Percentiles rank a stretch among this genome's conserved stretches.
Conservation (phyloP, 2,888 invertebrate genomes). For the Branchellion lobata region DNA sequence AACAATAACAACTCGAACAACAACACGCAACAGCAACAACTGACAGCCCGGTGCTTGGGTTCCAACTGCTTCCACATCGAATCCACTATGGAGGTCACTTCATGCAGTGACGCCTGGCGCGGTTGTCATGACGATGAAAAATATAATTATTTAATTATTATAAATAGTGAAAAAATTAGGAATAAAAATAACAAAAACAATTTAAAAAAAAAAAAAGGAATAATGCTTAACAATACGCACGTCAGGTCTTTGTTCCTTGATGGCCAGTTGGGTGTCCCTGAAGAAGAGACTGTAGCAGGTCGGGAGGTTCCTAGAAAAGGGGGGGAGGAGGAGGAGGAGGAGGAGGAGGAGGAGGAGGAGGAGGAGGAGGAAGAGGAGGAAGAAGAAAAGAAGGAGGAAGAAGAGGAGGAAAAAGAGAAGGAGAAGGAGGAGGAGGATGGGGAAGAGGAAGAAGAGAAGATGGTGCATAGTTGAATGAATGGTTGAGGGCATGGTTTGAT, state of each 20-base stretch:
- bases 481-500: too few species aligned
- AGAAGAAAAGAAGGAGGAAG: neutral
- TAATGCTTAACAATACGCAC: too few species aligned
- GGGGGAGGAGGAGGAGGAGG: slow-evolving; percentile 2
- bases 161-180: too few species aligned
- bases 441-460: neutral
- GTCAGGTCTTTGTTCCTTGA: slow-evolving; percentile 93
- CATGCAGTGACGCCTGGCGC: neutral
- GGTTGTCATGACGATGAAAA: too few species aligned
- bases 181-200: too few species aligned
- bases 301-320: neutral
- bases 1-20: neutral
- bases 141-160: too few species aligned
- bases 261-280: slow-evolving; percentile 96
- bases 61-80: slow-evolving; percentile 17
- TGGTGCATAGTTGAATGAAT: neutral
- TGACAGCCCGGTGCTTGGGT: slow-evolving; percentile 1
- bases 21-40: neutral
- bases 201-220: too few species aligned
- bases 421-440: neutral
- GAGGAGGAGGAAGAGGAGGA: slow-evolving; percentile 11
- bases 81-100: slow-evolving; percentile 8
- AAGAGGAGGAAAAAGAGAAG: neutral
- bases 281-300: slow-evolving; percentile 95
- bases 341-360: slow-evolving; percentile 7